Percentiles rank a stretch among this genome's conserved stretches.
These are phyloP conservation scores for Aix galericulata DNA, from an alignment of 2,113 vertebrate genomes.

Conservation along the genomic window DNA sequence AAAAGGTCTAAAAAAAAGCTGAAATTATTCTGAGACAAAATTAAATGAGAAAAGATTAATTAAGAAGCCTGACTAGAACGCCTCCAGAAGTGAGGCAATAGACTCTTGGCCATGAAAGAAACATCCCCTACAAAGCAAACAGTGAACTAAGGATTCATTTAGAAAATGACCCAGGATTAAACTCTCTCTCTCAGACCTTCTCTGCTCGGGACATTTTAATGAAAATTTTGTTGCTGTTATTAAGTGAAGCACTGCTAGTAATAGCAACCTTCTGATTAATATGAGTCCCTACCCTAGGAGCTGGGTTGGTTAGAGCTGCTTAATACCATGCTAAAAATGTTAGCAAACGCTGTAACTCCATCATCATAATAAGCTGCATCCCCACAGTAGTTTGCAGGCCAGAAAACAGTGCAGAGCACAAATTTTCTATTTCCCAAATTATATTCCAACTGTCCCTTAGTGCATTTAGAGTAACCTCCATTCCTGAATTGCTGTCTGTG, in stretches of 20 bases:
- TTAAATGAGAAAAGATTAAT: neutral
- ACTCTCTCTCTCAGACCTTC: neutral
- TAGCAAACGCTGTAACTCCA: neutral
- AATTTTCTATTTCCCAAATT: neutral
- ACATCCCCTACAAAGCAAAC: neutral
- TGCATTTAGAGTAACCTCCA: neutral
- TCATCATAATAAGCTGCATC: neutral
- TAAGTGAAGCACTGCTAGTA: neutral
- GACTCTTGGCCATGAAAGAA: neutral
- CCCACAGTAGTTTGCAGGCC: neutral
- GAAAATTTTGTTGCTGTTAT: neutral
- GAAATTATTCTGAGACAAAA: slow-evolving; percentile 18
- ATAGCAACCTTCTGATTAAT: neutral
- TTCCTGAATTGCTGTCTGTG: neutral
- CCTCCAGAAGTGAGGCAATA: neutral
- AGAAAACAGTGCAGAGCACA: neutral
- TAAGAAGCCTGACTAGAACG: neutral
- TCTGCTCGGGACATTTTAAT: neutral
- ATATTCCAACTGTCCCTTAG: neutral
- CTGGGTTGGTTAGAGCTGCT: neutral
- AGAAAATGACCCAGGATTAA: neutral
- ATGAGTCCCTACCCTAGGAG: neutral
- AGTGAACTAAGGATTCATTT: neutral
- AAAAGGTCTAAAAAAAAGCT: neutral
- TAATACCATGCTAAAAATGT: neutral